Evolutionary conservation across 2,113 vertebrate genomes (phyloP), one percentile per base, ranked within the genome.

Genomic region (Grammomys surdaster): DNA sequence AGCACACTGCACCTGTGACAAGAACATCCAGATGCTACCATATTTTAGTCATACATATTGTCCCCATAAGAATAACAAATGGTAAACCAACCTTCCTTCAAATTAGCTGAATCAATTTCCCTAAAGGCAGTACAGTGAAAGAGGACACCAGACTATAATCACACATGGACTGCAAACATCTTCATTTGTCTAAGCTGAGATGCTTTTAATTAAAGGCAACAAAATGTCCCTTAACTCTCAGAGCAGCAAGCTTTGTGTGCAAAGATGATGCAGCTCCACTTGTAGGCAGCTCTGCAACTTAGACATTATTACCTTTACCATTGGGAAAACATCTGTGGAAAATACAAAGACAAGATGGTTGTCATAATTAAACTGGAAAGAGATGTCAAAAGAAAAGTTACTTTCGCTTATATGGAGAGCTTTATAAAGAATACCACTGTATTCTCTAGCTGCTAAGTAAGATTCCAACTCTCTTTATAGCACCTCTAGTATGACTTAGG

Each of bases 31-130:
- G 88, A 97, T 98, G 95, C 80, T 96, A 96, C 92, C 92, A 84
- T 95, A 96, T 95, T 96, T 96, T 98, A 97, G 97, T 97, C 96
- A 97, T 67, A 93, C 89, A 96, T 94, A 97, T 96, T 90, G 72
- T 90, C 88, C 96, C 60, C 17, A 11, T 78, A 93, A 90, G 67
- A 97, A 96, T 91, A 94, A 93, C 28, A 96, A 96, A 97, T 86
- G 88, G 77, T 93, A 96, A 97, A 94, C 46, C 86, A 91, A 81
- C 7, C 87, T 94, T 97, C 69, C 56, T 56, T 89, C 86, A 93
- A 96, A 97, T 91, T 96, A 96, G 88, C 58, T 80, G 96, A 95
- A 76, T 89, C 93, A 94, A 88, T 95, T 76, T 97, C 96, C 93
- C 97, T 96, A 88, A 84, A 96, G 69, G 86, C 63, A 97, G 86